Base-by-base conservation (phyloP, 2,797 vertebrate genomes). In the Phalanger gymnotis region DNA sequence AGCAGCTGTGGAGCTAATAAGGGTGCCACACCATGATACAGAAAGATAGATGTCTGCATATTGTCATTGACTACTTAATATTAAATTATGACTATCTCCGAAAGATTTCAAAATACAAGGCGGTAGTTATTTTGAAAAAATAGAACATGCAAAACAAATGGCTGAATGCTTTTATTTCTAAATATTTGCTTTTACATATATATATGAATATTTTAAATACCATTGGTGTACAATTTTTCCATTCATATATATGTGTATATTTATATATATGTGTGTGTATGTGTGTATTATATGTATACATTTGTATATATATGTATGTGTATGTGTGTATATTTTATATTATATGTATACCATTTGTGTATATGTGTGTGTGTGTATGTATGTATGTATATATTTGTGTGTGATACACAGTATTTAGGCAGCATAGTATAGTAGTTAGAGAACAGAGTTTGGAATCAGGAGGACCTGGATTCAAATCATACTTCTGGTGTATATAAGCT, bases 51-150 rank as follows among this genome's bases (percentile, higher is more conserved):
- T 96, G 91, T 96, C 97, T 95, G 61, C 27, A 53, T 66, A 91
- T 55, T 96, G 96, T 97, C 81, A 54, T 97, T 93, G 92, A 96
- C 13, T 92, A 52, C 93, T 95, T 95, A 92, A 93, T 97, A 93
- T 54, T 92, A 91, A 92, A 73, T 93, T 30, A 96, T 96, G 14
- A 89, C n/a, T 92, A 19, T 73, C 16, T 66, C 90, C 22, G 25
- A 94, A 91, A 97, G 53, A 40, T 34, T 93, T 51, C 92, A 40
- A 92, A 94, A 90, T 92, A 2, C 94, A 95, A 53, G 13, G 66
- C 34, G 40, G 47, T 81, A 94, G 94, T 95, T 94, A 53, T 95
- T 97, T 97, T 51, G 96, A 56, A 97, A 56, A 73, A n/a, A 7
- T 66, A 96, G 30, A 73, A 22, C 27, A 91, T 81, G 57, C 31